Evolutionary conservation across 2,888 invertebrate genomes (phyloP), one percentile per base, ranked within the genome.

Genomic region (Amphipyra berbera): DNA sequence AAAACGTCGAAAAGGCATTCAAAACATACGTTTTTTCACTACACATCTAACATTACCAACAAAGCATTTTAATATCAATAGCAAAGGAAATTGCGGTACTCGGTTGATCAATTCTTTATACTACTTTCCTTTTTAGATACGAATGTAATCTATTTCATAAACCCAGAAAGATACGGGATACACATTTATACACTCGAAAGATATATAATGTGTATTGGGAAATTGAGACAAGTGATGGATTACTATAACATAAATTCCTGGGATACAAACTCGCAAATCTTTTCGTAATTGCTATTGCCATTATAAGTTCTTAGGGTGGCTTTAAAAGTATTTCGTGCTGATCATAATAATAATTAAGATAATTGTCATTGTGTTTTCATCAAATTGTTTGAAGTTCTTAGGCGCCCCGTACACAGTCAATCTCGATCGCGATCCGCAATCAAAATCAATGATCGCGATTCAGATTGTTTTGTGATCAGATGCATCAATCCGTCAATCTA

Each of bases 141-240:
- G 35, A 70, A 42, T 40, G 33, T 53, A 52, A 55, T 70, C 10
- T 48, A 49, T 53, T 52, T 38, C 45, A 45, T 40, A 35, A 49
- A 37, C 4, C 37, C 37, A 37, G 6, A 44, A 44, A 50, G 45
- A 38, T 35, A 48, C 37, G 41, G 21, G 21, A 21, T 21, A 21
- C 21, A 21, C 41, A 50, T 33, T 33, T 6, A 12, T 14, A n/a
- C 13, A 35, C 41, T 57, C 35, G 7, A 41, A 47, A 56, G 15
- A 37, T 21, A 33, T 30, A 30, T 30, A 30, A 5, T 45, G 13
- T 45, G 37, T 45, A 45, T 54, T n/a, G 54, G 35, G n/a, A 27
- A 37, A 45, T 54, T 54, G 37, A 35, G 54, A 45, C 54, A 40
- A 37, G 21, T 54, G 45, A 54, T 54, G 37, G 54, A 54, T 54